phyloP scores from a whole-genome alignment of 92 coral and sea anemone genomes.

The Plumapathes pennacea region DNA sequence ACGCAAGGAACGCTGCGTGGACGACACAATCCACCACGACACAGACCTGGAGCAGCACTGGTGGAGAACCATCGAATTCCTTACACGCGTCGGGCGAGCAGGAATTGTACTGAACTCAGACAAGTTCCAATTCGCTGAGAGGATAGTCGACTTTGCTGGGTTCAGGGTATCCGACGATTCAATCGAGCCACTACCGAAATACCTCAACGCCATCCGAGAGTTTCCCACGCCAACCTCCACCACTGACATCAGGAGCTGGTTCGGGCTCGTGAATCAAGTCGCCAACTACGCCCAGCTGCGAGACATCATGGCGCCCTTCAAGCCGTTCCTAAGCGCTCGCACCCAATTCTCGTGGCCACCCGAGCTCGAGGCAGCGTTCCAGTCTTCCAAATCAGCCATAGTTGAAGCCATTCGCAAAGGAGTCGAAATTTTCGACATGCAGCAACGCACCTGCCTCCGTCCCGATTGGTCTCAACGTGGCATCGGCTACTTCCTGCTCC shows the following conservation, averaged over 20 bases:
- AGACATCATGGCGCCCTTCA: conserved; percentile 25
- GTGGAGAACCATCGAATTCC: conserved; percentile 32
- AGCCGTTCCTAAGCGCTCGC: conserved; percentile 2
- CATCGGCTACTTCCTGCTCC: conserved; percentile 62
- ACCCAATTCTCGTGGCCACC: conserved; percentile 1
- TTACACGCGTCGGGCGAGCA: conserved; percentile 17
- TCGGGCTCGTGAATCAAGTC: not conserved
- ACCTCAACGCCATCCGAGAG: too few relatives aligned
- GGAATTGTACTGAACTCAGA: conserved; percentile 29
- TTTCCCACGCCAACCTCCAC: not conserved
- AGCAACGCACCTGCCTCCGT: conserved; percentile 59
- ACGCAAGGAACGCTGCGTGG: conserved; percentile 48
- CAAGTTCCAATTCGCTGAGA: conserved; percentile 23
- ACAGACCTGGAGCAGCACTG: conserved; percentile 32
- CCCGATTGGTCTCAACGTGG: conserved; percentile 73
- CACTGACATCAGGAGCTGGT: not conserved
- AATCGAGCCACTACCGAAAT: conserved; percentile 37
- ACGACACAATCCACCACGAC: too few relatives aligned
- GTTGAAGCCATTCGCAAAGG: conserved; percentile 44
- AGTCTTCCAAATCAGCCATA: conserved; percentile 22
- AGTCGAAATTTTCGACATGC: conserved; percentile 65
- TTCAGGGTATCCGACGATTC: conserved; percentile 24
- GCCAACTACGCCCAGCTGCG: conserved; percentile 18
- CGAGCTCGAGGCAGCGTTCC: conserved; percentile 38
- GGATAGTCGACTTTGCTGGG: conserved; percentile 21